Percentiles rank a stretch among this genome's conserved stretches.
Evolutionary conservation across 2,888 invertebrate genomes (phyloP).

Genomic region (Ennomos fuscantarius): DNA sequence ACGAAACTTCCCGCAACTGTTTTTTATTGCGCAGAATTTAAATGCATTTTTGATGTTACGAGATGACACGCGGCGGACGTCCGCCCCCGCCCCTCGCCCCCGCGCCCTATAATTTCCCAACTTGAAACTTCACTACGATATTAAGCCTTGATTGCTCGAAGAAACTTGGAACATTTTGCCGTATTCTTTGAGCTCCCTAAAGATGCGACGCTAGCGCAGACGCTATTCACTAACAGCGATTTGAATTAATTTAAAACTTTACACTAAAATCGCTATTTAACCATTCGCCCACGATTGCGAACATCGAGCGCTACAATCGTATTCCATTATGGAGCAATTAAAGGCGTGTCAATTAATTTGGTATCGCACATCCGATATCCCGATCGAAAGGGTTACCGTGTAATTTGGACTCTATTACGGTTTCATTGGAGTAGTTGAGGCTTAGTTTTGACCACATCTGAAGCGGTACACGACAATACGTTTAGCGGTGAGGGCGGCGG

Average conservation of each 20-base stretch:
- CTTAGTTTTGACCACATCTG: slow-evolving; percentile 74
- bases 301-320: slow-evolving; percentile 44
- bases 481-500: slow-evolving; percentile 58
- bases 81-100: slow-evolving; percentile 61
- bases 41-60: slow-evolving; percentile 86
- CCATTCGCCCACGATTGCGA: slow-evolving; percentile 32
- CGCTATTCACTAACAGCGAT: slow-evolving; percentile 79
- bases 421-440: slow-evolving; percentile 82
- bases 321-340: slow-evolving; percentile 57
- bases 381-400: slow-evolving; percentile 78
- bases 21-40: slow-evolving; percentile 85
- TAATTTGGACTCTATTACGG: slow-evolving; percentile 76
- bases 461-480: slow-evolving; percentile 79
- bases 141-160: slow-evolving; percentile 85
- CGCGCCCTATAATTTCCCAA: slow-evolving; percentile 84
- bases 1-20: slow-evolving; percentile 81
- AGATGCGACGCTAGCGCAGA: slow-evolving; percentile 76
- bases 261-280: slow-evolving; percentile 50
- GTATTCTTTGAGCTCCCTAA: slow-evolving; percentile 83
- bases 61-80: slow-evolving; percentile 85
- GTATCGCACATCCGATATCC: slow-evolving; percentile 64
- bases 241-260: slow-evolving; percentile 76
- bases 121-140: slow-evolving; percentile 84
- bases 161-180: slow-evolving; percentile 84
- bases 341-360: slow-evolving; percentile 64